These are phyloP conservation scores for Loris lydekkerianus DNA, from an alignment of 2,797 vertebrate genomes.

Conservation along the genomic window DNA sequence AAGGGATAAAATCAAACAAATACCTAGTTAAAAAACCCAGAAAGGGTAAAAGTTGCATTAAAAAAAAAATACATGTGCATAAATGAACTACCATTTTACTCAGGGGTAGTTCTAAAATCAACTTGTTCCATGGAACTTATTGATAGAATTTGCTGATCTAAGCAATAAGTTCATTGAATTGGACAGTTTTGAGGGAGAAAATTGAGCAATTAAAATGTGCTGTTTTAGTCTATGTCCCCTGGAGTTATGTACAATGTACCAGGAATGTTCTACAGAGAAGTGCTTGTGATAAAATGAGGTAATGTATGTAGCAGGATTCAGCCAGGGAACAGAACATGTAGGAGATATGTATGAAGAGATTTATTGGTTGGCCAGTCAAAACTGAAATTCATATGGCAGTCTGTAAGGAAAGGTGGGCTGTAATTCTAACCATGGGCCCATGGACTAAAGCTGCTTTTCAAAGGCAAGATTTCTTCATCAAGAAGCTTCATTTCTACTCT, in stretches of 20 bases:
- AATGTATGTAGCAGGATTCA: not conserved
- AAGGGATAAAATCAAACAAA: not conserved
- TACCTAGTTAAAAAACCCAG: not conserved
- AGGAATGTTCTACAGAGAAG: not conserved
- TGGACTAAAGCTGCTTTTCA: accelerated
- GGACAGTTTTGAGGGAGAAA: not conserved
- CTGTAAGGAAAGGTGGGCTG: not conserved
- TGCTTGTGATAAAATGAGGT: not conserved
- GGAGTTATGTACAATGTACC: not conserved
- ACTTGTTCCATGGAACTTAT: not conserved
- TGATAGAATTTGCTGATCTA: not conserved
- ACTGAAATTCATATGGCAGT: not conserved
- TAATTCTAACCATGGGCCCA: accelerated
- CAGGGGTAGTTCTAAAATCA: not conserved
- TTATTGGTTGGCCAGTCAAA: not conserved
- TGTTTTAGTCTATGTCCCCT: not conserved
- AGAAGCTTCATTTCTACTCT: not conserved
- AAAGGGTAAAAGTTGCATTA: not conserved
- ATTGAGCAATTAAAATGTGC: not conserved
- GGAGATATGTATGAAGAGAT: not conserved
- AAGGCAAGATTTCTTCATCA: not conserved
- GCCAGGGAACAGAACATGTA: not conserved
- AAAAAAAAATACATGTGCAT: not conserved
- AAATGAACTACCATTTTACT: not conserved
- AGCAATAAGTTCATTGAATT: not conserved